phyloP scores from a whole-genome alignment of 2,797 vertebrate species.

The Peromyscus attwateri region DNA sequence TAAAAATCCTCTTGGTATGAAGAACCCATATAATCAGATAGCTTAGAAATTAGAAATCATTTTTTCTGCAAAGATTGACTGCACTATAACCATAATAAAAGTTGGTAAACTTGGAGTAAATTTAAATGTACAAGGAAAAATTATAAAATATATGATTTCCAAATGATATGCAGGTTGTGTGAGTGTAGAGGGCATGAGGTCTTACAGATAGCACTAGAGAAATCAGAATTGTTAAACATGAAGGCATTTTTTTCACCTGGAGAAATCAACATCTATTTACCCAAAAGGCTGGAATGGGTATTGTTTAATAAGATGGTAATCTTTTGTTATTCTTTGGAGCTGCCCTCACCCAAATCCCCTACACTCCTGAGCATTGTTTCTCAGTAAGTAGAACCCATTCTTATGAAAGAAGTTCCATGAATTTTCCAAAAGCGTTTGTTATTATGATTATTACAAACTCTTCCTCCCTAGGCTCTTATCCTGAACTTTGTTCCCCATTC shows the following conservation, averaged over 20 bases:
- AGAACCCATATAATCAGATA: conserved; percentile 75
- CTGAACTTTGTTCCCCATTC: not conserved
- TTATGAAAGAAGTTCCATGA: not conserved
- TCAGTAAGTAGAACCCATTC: not conserved
- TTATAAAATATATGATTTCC: not conserved
- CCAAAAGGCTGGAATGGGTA: not conserved
- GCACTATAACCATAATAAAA: conserved; percentile 61
- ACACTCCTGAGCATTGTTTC: not conserved
- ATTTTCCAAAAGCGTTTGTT: not conserved
- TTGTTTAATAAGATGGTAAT: not conserved
- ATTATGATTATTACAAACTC: not conserved
- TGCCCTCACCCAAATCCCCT: not conserved
- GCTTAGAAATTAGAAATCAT: conserved; percentile 53
- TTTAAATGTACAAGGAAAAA: conserved; percentile 57
- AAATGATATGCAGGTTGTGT: not conserved
- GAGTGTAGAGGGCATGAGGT: not conserved
- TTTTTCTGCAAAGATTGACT: conserved; percentile 64
- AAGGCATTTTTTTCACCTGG: not conserved
- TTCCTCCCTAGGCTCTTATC: not conserved
- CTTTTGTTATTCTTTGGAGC: not conserved
- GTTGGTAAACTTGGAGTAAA: conserved; percentile 56
- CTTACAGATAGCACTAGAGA: not conserved
- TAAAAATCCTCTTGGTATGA: conserved; percentile 66
- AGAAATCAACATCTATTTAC: not conserved
- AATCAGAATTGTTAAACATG: not conserved